These are phyloP conservation scores for Limnephilus lunatus DNA, from an alignment of 2,888 invertebrate species.

Conservation along the genomic window DNA sequence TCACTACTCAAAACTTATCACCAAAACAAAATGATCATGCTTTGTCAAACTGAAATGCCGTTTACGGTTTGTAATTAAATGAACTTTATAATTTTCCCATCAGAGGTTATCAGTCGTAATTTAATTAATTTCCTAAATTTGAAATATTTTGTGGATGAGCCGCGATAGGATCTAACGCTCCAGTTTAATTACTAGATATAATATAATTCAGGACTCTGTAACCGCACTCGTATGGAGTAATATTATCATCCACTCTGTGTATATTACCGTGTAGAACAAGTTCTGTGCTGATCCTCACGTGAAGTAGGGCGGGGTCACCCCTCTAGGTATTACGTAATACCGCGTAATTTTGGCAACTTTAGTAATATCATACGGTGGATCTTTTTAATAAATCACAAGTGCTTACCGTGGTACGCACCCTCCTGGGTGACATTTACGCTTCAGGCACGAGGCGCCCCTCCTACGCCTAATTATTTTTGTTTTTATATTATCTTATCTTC, in stretches of 20 bases:
- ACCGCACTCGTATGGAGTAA: neutral
- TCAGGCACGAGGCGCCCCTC: neutral
- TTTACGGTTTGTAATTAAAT: neutral
- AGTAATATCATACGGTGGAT: conserved; percentile 20
- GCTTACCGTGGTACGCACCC: neutral
- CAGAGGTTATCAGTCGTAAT: neutral
- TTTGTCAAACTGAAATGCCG: neutral
- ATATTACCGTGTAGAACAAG: neutral
- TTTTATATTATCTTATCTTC: neutral
- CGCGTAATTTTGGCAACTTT: conserved; percentile 35
- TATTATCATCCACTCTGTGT: neutral
- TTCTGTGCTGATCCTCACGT: neutral
- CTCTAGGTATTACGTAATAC: conserved; percentile 7
- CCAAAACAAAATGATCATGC: neutral
- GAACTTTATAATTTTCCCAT: neutral
- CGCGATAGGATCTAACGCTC: neutral
- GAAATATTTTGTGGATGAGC: neutral
- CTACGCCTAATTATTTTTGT: neutral
- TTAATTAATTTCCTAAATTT: neutral
- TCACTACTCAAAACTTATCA: neutral
- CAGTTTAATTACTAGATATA: neutral
- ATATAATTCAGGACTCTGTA: neutral
- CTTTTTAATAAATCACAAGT: conserved; percentile 50
- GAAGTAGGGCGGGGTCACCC: conserved; percentile 2
- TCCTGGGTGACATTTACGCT: neutral